Evolutionary conservation across 1,140 invertebrate species (phyloP), one percentile per base, ranked within the genome.

Genomic region (Drosophila varians): DNA sequence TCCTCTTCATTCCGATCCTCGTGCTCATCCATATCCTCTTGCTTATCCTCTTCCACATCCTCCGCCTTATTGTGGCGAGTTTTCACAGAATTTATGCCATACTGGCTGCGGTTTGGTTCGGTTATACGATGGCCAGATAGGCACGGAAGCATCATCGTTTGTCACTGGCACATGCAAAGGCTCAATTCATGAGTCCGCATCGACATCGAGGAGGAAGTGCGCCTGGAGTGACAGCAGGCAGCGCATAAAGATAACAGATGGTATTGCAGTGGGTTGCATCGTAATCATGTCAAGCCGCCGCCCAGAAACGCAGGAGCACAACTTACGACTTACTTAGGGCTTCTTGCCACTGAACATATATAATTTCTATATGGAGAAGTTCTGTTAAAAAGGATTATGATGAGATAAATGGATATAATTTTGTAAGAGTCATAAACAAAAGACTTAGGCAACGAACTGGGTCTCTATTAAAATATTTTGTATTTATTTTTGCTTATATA

Each of bases 61-160:
- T 40, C 14, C 8, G 8, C 26, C 26, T 28, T 28, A 8, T 7
- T 9, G 7, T 8, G 2, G 46, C 26, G 9, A 25, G 38, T 36
- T 45, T 45, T 26, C 38, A 21, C 55, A 86, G 80, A 80, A 84
- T 84, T 84, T 84, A 86, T 84, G 76, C 76, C 72, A 69, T 58
- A 68, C 62, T 56, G 51, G 18, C 26, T 56, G 69, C 2, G 58
- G 51, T 18, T 19, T 57, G 51, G 36, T n/a, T n/a, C n/a, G 52
- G 51, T n/a, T n/a, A 34, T 77, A 21, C 56, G 51, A 77, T 60
- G 48, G 46, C 49, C 28, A 52, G 56, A 73, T 72, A 68, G 53
- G 74, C 77, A 49, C 56, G 52, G 79, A 80, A 64, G 77, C 77
- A 69, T 83, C 77, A 74, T 83, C 77, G 71, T 77, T 83, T 69